Conservation (phyloP, 1,140 invertebrate genomes). For the Anoplolepis gracilipes region DNA sequence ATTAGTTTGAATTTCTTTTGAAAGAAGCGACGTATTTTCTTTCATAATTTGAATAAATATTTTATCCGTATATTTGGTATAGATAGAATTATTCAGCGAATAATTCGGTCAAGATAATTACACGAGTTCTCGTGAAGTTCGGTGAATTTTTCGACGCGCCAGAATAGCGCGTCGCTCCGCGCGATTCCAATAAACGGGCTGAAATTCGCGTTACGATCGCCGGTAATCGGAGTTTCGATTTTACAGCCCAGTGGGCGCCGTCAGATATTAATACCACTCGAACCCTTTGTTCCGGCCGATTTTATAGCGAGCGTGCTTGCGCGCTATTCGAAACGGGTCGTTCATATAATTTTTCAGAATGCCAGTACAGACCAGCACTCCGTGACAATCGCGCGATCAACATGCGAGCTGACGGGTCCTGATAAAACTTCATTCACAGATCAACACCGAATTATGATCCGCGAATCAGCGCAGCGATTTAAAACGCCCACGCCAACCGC, state of each 20-base stretch:
- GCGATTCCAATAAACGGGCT: conserved; percentile 56
- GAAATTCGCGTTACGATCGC: conserved; percentile 66
- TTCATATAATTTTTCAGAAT: conserved; percentile 57
- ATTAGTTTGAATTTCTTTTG: not conserved
- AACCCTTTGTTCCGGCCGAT: conserved; percentile 58
- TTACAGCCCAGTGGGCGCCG: conserved; percentile 57
- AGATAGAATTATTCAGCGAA: conserved; percentile 2
- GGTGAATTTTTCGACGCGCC: conserved; percentile 32
- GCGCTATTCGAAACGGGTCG: conserved; percentile 40
- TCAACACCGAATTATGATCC: conserved; percentile 42
- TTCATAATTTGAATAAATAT: not conserved
- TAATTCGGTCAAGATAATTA: conserved; percentile 58
- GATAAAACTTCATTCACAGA: conserved; percentile 45
- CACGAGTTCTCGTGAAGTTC: not conserved
- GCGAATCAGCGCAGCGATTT: conserved; percentile 44
- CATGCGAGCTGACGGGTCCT: conserved; percentile 30
- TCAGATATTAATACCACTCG: conserved; percentile 71
- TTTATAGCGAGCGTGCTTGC: conserved; percentile 56
- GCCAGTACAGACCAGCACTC: not conserved
- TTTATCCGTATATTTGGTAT: not conserved
- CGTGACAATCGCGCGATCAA: conserved; percentile 60
- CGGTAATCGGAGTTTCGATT: conserved; percentile 71
- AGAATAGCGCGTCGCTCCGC: not conserved
- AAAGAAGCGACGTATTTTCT: not conserved
- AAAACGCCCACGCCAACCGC: conserved; percentile 9